Percentiles rank a stretch among this genome's conserved stretches.
phyloP scores from a whole-genome alignment of 2,888 invertebrate species.

The Scrobipalpa costella region DNA sequence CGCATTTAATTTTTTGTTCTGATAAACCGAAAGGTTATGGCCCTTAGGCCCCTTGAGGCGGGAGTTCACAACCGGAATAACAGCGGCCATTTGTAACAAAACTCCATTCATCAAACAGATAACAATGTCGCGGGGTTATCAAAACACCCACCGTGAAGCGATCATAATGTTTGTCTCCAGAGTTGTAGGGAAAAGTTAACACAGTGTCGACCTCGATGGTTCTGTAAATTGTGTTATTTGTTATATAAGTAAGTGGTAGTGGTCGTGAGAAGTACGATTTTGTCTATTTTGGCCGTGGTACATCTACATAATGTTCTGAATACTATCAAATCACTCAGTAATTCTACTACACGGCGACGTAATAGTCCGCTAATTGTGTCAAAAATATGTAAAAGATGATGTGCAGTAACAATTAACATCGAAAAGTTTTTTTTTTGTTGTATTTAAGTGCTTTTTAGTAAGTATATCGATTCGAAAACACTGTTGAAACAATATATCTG shows the following conservation, averaged over 20 bases:
- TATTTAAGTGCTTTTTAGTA: slow-evolving; percentile 41
- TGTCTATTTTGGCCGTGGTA: no score
- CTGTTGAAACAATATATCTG: not conserved
- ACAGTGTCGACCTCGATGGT: no score
- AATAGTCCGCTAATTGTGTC: no score
- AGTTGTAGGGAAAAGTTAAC: slow-evolving; percentile 58
- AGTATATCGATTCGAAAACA: not conserved
- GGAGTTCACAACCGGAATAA: slow-evolving; percentile 70
- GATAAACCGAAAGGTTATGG: slow-evolving; percentile 7
- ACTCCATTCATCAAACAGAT: slow-evolving; percentile 78
- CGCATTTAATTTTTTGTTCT: not conserved
- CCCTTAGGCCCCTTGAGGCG: slow-evolving; percentile 11
- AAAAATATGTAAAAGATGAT: no score
- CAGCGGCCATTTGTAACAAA: slow-evolving; percentile 76
- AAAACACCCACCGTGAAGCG: slow-evolving; percentile 75
- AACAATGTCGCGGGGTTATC: slow-evolving; percentile 77
- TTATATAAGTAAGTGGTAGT: slow-evolving; percentile 45
- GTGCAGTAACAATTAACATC: no score
- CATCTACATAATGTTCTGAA: no score
- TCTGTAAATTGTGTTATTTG: slow-evolving; percentile 62
- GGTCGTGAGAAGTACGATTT: slow-evolving; percentile 27
- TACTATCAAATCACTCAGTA: no score
- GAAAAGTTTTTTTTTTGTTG: no score
- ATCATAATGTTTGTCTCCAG: slow-evolving; percentile 71
- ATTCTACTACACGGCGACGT: no score